A percentile compares a stretch with the other conserved stretches of the same genome.
phyloP scores from a whole-genome alignment of 2,797 vertebrate genomes.

The Crenuchus spilurus region DNA sequence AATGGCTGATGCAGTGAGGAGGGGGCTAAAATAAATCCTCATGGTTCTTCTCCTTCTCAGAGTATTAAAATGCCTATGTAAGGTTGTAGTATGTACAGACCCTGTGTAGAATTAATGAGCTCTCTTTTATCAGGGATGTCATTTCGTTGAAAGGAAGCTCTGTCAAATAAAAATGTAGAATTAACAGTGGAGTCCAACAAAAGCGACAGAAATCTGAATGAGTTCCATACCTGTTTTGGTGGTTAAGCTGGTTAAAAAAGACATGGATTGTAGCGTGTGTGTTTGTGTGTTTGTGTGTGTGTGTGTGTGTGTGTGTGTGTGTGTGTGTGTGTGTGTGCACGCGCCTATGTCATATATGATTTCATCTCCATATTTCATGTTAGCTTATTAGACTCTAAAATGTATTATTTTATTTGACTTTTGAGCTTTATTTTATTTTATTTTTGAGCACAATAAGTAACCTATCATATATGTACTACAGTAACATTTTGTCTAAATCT shows the following conservation, averaged over 20 bases:
- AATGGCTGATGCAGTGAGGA: too few species aligned
- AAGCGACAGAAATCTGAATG: not conserved
- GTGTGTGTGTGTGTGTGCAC: not conserved
- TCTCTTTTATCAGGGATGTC: not conserved
- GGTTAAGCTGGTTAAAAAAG: not conserved
- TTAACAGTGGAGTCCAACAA: not conserved
- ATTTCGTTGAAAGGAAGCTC: not conserved
- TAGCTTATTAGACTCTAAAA: not conserved
- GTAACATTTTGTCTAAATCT: too few species aligned
- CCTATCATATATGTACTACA: too few species aligned
- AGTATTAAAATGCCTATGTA: too few species aligned
- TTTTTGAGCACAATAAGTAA: too few species aligned
- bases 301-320: slow-evolving; percentile 27
- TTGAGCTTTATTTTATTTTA: not conserved
- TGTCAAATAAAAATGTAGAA: not conserved
- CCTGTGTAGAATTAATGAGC: not conserved
- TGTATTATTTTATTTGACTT: not conserved
- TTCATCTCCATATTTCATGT: slow-evolving; percentile 22
- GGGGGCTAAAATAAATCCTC: too few species aligned
- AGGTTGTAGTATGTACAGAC: too few species aligned
- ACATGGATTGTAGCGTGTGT: not conserved
- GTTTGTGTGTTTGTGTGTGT: slow-evolving; percentile 34
- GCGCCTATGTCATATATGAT: slow-evolving; percentile 14
- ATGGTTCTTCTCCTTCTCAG: too few species aligned
- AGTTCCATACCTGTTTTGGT: not conserved